These are phyloP conservation scores for Echeneis naucrates DNA, from an alignment of 2,797 vertebrate genomes.

Conservation along the genomic window DNA sequence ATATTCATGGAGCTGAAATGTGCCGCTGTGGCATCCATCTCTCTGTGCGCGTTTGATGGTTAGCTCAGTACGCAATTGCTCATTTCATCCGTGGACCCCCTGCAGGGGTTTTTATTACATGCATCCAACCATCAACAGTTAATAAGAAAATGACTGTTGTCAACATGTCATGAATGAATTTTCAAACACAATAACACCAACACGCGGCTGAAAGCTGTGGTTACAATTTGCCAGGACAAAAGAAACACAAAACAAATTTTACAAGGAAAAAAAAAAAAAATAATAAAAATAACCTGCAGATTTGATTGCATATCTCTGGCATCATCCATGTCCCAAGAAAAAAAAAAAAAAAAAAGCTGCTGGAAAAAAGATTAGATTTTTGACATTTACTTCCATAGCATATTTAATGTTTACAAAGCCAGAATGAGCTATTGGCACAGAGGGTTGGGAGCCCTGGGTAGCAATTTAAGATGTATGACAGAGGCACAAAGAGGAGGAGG, in stretches of 20 bases:
- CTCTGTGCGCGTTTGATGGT: slow-evolving; percentile 52
- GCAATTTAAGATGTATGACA: slow-evolving; percentile 33
- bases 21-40: slow-evolving; percentile 48
- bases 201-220: slow-evolving; percentile 46
- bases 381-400: slow-evolving; percentile 19
- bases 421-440: slow-evolving; percentile 5
- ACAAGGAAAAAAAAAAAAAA: too few relatives aligned
- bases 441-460: slow-evolving; percentile 13
- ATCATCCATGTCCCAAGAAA: slow-evolving; percentile 16
- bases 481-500: not conserved
- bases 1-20: slow-evolving; percentile 43
- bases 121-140: slow-evolving; percentile 61
- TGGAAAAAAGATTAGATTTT: slow-evolving; percentile 12
- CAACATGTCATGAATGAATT: slow-evolving; percentile 50
- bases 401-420: slow-evolving; percentile 4
- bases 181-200: slow-evolving; percentile 65
- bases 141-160: slow-evolving; percentile 61
- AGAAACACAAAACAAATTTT: slow-evolving; percentile 31
- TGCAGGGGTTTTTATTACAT: slow-evolving; percentile 60
- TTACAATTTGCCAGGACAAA: slow-evolving; percentile 61
- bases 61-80: slow-evolving; percentile 36
- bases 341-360: slow-evolving; percentile 4
- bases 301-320: slow-evolving; percentile 37
- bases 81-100: slow-evolving; percentile 43
- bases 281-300: slow-evolving; percentile 33